Evolutionary conservation across 2,888 invertebrate species (phyloP).

Genomic region (Diaphora mendica): DNA sequence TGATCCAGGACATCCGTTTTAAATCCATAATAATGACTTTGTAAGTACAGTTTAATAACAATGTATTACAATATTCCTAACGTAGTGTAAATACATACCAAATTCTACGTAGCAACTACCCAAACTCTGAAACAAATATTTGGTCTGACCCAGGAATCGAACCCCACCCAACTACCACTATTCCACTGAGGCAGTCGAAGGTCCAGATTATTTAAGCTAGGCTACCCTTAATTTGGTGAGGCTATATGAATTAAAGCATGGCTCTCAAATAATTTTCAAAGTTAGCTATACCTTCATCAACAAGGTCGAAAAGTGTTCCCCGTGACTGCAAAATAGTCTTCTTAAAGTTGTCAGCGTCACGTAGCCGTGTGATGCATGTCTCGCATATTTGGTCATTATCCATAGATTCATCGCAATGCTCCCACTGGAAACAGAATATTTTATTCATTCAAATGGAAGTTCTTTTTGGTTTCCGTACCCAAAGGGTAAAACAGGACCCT

Average conservation of each 20-base stretch:
- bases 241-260: too few relatives aligned
- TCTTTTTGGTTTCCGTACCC: too few relatives aligned
- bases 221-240: not conserved
- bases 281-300: conserved; percentile 25
- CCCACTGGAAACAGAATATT: conserved; percentile 43
- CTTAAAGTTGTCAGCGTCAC: conserved; percentile 62
- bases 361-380: conserved; percentile 56
- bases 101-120: too few relatives aligned
- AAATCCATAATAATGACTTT: not conserved
- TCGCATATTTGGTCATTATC: conserved; percentile 65
- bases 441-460: not conserved
- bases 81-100: too few relatives aligned
- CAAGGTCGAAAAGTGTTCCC: conserved; percentile 37
- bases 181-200: too few relatives aligned
- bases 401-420: conserved; percentile 33
- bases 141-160: too few relatives aligned
- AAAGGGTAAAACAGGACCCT: too few relatives aligned
- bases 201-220: too few relatives aligned
- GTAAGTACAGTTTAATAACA: not conserved
- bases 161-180: too few relatives aligned
- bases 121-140: too few relatives aligned
- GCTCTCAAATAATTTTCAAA: too few relatives aligned
- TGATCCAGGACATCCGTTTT: not conserved
- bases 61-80: not conserved
- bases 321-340: conserved; percentile 55